A percentile compares a stretch with the other conserved stretches of the same genome.
These are phyloP conservation scores for Neoscelio sp. DNA, from an alignment of 2,888 invertebrate genomes.

Conservation along the genomic window DNA sequence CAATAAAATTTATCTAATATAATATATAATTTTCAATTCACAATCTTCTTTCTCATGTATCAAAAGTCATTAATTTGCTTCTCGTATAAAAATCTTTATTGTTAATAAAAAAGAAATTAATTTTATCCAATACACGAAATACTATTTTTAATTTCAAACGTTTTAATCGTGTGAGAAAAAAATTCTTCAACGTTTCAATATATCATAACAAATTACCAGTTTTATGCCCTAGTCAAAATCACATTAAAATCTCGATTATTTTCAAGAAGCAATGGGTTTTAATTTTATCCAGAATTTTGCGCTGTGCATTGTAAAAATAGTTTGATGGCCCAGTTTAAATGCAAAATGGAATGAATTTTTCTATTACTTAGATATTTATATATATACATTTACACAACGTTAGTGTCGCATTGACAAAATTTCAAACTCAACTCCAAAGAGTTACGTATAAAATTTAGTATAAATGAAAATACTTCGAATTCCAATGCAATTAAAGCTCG, in stretches of 20 bases:
- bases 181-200: too few relatives aligned
- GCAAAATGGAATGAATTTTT: constrained; percentile 55
- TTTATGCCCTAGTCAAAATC: constrained; percentile 1
- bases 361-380: constrained; percentile 24
- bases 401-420: constrained; percentile 18
- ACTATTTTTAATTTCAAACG: too few relatives aligned
- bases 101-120: too few relatives aligned
- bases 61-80: too few relatives aligned
- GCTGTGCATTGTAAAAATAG: constrained; percentile 1
- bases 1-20: too few relatives aligned
- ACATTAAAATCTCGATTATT: constrained; percentile 15
- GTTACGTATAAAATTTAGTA: constrained; percentile 12
- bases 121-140: too few relatives aligned
- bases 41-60: too few relatives aligned
- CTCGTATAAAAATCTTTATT: too few relatives aligned
- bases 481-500: neutral
- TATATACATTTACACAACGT: constrained; percentile 23
- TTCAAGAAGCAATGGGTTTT: constrained; percentile 42
- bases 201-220: too few relatives aligned
- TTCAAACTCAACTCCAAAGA: neutral
- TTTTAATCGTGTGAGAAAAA: too few relatives aligned
- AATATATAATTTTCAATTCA: too few relatives aligned
- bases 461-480: constrained; percentile 2
- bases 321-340: constrained; percentile 37
- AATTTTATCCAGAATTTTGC: constrained; percentile 9